Percentiles rank a stretch among this genome's conserved stretches.
phyloP scores from a whole-genome alignment of 2,797 vertebrate species.

The Echiichthys vipera region DNA sequence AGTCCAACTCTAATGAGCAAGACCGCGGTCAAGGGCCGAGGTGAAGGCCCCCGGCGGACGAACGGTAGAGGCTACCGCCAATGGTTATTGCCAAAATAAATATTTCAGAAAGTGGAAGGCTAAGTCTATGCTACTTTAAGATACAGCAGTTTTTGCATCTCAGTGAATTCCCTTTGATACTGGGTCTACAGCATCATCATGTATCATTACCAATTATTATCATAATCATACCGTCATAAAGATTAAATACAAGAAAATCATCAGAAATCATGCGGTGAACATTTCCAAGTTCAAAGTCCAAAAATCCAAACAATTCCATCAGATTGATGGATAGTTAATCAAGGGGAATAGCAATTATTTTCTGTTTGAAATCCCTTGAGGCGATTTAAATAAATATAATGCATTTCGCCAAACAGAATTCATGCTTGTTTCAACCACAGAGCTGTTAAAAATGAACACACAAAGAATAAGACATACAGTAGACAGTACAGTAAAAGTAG shows the following conservation, averaged over 20 bases:
- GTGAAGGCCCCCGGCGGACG: conserved; percentile 4
- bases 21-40: conserved; percentile 7
- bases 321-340: conserved; percentile 28
- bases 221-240: conserved; percentile 41
- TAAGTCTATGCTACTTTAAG: conserved; percentile 78
- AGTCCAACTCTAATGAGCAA: conserved; percentile 7
- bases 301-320: conserved; percentile 57
- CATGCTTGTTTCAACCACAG: conserved; percentile 62
- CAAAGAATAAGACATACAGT: conserved; percentile 56
- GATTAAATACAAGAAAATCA: conserved; percentile 66
- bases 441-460: conserved; percentile 54
- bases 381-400: conserved; percentile 65
- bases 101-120: conserved; percentile 68
- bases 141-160: conserved; percentile 65
- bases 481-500: conserved; percentile 62
- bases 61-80: conserved; percentile 45
- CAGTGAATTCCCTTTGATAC: conserved; percentile 37
- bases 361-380: conserved; percentile 50
- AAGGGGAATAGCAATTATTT: conserved; percentile 33
- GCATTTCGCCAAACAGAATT: conserved; percentile 54
- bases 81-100: conserved; percentile 74
- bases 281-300: conserved; percentile 58
- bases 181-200: conserved; percentile 30
- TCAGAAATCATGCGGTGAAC: conserved; percentile 70
- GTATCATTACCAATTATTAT: conserved; percentile 26